Conservation (phyloP, 2,113 vertebrate species). For the Megaceryle maxima region DNA sequence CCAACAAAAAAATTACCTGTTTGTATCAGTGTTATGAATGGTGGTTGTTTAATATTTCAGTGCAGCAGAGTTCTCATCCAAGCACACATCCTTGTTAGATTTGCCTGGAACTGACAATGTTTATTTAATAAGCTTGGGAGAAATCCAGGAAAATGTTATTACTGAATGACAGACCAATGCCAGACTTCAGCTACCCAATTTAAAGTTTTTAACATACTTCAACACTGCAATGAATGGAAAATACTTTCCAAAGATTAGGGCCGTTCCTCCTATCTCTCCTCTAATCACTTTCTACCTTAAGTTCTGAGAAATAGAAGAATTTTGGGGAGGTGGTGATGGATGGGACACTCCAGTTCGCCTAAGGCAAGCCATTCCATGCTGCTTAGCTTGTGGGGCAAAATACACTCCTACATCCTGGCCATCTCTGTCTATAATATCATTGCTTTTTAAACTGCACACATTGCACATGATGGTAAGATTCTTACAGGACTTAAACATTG, state of each 20-base stretch:
- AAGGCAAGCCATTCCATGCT: accelerated
- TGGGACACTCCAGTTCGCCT: not conserved
- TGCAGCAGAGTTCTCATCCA: not conserved
- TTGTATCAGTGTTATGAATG: not conserved
- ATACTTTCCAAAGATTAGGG: not conserved
- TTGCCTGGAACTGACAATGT: not conserved
- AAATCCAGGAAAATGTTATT: slow-evolving; percentile 37
- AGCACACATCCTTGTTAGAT: not conserved
- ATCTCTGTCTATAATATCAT: not conserved
- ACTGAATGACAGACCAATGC: not conserved
- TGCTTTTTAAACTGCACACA: not conserved
- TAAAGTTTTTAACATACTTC: not conserved
- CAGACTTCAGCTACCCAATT: slow-evolving; percentile 5
- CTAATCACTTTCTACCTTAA: not conserved
- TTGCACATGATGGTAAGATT: not conserved
- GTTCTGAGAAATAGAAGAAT: not conserved
- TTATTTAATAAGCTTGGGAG: slow-evolving; percentile 22
- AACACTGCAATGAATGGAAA: not conserved
- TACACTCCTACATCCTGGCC: not conserved
- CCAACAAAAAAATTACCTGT: not conserved
- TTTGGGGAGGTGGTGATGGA: not conserved
- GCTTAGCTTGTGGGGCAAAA: not conserved
- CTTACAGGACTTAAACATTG: not conserved
- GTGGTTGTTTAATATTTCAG: not conserved
- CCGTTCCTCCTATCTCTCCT: not conserved